Percentiles rank a stretch among this genome's conserved stretches.
Conservation (phyloP, 2,113 vertebrate species). For the Oreochromis niloticus region DNA sequence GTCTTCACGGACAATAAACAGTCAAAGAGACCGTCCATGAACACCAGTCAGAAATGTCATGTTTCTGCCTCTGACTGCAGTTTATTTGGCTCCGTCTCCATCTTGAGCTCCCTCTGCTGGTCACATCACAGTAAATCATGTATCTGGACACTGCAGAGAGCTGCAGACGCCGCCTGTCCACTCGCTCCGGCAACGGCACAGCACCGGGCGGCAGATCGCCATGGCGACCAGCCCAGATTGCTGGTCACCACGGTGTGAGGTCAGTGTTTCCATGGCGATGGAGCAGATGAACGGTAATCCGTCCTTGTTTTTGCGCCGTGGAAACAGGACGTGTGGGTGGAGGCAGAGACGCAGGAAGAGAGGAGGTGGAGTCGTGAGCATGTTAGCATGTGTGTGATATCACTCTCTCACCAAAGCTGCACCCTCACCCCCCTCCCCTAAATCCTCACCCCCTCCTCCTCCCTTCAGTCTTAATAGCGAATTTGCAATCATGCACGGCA, state of each 20-base stretch:
- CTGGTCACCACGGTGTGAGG: slow-evolving; percentile 63
- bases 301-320: slow-evolving; percentile 59
- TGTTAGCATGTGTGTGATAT: slow-evolving; percentile 14
- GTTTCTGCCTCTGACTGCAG: neutral
- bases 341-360: neutral
- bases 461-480: neutral
- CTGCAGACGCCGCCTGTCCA: neutral
- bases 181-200: neutral
- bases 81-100: neutral
- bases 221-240: slow-evolving; percentile 58
- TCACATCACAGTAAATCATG: neutral
- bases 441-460: neutral
- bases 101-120: slow-evolving; percentile 24
- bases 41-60: fast-evolving
- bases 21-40: neutral
- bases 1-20: neutral
- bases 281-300: slow-evolving; percentile 70
- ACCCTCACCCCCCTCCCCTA: neutral
- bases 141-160: neutral
- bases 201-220: slow-evolving; percentile 30
- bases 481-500: slow-evolving; percentile 1
- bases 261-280: slow-evolving; percentile 73
- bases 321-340: slow-evolving; percentile 1
- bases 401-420: neutral
- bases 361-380: neutral